A percentile compares a stretch with the other conserved stretches of the same genome.
Evolutionary conservation across 2,113 vertebrate genomes (phyloP).

Genomic region (Capricornis sumatraensis): DNA sequence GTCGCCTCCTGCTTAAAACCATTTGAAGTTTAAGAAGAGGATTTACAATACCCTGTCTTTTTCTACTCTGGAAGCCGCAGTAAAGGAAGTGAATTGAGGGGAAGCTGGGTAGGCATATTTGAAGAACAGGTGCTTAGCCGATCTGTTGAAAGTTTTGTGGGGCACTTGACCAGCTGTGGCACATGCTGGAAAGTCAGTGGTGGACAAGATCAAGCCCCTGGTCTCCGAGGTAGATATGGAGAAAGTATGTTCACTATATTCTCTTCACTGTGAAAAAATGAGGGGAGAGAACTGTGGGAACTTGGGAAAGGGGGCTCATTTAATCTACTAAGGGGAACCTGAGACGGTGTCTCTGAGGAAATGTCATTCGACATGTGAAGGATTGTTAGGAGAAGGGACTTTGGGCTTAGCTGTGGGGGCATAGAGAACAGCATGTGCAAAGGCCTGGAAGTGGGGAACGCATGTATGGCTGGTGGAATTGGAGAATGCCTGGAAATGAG

Average conservation of each 20-base stretch:
- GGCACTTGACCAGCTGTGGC: not conserved
- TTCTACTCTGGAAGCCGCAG: not conserved
- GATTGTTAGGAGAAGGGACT: not conserved
- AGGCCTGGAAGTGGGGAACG: not conserved
- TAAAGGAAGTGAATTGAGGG: not conserved
- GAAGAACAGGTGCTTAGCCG: conserved; percentile 2
- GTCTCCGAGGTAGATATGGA: not conserved
- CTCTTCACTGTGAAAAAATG: not conserved
- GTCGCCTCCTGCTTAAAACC: not conserved
- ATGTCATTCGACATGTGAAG: not conserved
- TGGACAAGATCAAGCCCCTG: not conserved
- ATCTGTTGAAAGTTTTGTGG: not conserved
- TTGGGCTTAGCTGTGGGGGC: not conserved
- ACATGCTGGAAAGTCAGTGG: not conserved
- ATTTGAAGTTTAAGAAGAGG: not conserved
- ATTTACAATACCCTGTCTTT: not conserved
- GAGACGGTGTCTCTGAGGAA: not conserved
- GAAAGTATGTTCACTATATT: not conserved
- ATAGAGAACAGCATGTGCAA: not conserved
- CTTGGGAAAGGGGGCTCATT: not conserved
- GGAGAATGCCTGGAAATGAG: not conserved
- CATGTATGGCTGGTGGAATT: not conserved
- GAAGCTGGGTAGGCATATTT: not conserved
- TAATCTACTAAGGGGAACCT: not conserved
- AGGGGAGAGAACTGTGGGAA: not conserved